A percentile compares a stretch with the other conserved stretches of the same genome.
These are phyloP conservation scores for Heliconius charithonia DNA, from an alignment of 2,888 invertebrate genomes.

Conservation along the genomic window DNA sequence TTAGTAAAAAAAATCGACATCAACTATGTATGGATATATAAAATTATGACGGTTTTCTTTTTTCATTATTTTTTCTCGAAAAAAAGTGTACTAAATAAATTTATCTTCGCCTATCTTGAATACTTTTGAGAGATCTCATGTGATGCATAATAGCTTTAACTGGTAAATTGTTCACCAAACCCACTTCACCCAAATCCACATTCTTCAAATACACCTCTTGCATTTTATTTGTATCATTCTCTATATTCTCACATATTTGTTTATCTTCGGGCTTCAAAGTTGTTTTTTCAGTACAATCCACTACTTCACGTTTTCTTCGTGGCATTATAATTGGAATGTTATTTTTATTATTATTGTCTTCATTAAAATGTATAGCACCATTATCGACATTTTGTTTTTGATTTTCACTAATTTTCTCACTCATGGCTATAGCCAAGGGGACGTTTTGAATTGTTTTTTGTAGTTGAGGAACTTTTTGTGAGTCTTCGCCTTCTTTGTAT, in stretches of 20 bases:
- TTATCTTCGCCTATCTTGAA: slow-evolving; percentile 56
- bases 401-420: slow-evolving; percentile 43
- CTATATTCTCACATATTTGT: slow-evolving; percentile 63
- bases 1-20: no score
- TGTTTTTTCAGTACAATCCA: slow-evolving; percentile 65
- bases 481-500: slow-evolving; percentile 70
- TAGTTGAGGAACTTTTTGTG: slow-evolving; percentile 49
- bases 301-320: slow-evolving; percentile 69
- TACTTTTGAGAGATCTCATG: slow-evolving; percentile 70
- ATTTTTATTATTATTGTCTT: slow-evolving; percentile 41
- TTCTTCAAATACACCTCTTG: slow-evolving; percentile 55
- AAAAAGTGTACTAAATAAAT: background rate
- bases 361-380: slow-evolving; percentile 43
- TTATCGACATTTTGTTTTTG: slow-evolving; percentile 35
- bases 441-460: slow-evolving; percentile 55
- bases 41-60: background rate
- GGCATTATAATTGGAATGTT: slow-evolving; percentile 42
- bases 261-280: slow-evolving; percentile 61
- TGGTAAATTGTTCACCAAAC: slow-evolving; percentile 59
- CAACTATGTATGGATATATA: background rate
- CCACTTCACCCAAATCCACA: slow-evolving; percentile 59
- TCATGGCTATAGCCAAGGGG: slow-evolving; percentile 63
- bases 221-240: slow-evolving; percentile 46
- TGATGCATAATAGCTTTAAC: slow-evolving; percentile 59
- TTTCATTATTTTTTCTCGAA: background rate